Percentiles rank a stretch among this genome's conserved stretches.
These are phyloP conservation scores for Scomber scombrus DNA, from an alignment of 2,113 vertebrate species.

Conservation along the genomic window DNA sequence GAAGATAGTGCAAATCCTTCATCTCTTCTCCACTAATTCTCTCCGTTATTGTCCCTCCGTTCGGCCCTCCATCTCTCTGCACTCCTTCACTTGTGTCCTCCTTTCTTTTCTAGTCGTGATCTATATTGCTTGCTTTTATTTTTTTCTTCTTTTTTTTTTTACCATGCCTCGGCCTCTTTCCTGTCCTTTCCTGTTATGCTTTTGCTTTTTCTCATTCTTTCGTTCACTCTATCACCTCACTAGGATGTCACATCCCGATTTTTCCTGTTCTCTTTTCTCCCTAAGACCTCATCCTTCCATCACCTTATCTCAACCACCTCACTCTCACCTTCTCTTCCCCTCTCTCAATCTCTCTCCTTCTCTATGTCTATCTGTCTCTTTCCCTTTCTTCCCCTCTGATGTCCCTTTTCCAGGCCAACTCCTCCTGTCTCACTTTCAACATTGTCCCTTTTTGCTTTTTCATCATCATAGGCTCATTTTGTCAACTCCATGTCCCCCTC, in stretches of 20 bases:
- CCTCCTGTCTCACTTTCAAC: constrained; percentile 69
- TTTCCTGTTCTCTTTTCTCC: constrained; percentile 49
- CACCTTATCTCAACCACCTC: constrained; percentile 54
- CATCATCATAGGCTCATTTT: constrained; percentile 79
- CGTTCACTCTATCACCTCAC: constrained; percentile 49
- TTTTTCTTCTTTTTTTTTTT: background rate
- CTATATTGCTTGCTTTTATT: constrained; percentile 50
- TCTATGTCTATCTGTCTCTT: constrained; percentile 27
- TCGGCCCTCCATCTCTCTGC: constrained; percentile 48
- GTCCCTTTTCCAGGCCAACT: constrained; percentile 54
- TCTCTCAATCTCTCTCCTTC: background rate
- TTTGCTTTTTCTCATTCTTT: constrained; percentile 53
- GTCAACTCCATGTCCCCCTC: constrained; percentile 71
- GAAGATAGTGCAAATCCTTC: constrained; percentile 85
- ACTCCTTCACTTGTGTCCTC: constrained; percentile 59
- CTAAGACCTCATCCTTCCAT: constrained; percentile 67
- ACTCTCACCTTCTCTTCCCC: constrained; percentile 43
- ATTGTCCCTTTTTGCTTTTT: constrained; percentile 70
- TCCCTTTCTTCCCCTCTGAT: constrained; percentile 20
- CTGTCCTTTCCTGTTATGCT: constrained; percentile 42
- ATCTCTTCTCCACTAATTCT: constrained; percentile 82
- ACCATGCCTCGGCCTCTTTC: constrained; percentile 37
- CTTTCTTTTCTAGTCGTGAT: constrained; percentile 52
- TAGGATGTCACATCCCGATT: constrained; percentile 42
- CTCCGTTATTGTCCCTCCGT: constrained; percentile 72